These are phyloP conservation scores for Pionites leucogaster DNA, from an alignment of 2,113 vertebrate genomes.

Conservation along the genomic window DNA sequence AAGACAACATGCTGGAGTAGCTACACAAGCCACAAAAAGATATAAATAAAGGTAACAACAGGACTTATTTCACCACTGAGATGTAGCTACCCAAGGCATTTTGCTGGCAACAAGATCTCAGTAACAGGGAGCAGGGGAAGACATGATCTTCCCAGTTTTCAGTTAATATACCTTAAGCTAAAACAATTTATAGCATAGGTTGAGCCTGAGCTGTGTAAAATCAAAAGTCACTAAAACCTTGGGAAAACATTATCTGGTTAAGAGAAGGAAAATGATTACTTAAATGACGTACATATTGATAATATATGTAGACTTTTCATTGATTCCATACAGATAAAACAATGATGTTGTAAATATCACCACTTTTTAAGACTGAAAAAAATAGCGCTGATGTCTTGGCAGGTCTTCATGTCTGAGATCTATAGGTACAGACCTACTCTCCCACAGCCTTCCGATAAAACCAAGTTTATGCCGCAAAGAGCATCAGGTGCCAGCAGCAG, in stretches of 20 bases:
- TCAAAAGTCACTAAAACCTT: not conserved
- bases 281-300: not conserved
- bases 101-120: not conserved
- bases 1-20: not conserved
- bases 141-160: not conserved
- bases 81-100: not conserved
- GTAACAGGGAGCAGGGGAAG: accelerated
- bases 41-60: not conserved
- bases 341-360: not conserved
- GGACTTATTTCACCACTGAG: not conserved
- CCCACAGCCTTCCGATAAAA: not conserved
- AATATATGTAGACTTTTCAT: not conserved
- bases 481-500: not conserved
- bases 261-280: not conserved
- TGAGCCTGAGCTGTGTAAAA: not conserved
- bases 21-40: not conserved
- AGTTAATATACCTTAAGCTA: not conserved
- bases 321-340: not conserved
- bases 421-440: not conserved
- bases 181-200: not conserved
- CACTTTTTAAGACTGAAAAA: not conserved
- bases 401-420: not conserved
- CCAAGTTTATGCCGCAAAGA: accelerated
- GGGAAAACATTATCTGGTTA: not conserved
- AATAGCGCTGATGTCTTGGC: not conserved